Evolutionary conservation across 2,888 invertebrate genomes (phyloP).

Genomic region (Acheta domesticus): DNA sequence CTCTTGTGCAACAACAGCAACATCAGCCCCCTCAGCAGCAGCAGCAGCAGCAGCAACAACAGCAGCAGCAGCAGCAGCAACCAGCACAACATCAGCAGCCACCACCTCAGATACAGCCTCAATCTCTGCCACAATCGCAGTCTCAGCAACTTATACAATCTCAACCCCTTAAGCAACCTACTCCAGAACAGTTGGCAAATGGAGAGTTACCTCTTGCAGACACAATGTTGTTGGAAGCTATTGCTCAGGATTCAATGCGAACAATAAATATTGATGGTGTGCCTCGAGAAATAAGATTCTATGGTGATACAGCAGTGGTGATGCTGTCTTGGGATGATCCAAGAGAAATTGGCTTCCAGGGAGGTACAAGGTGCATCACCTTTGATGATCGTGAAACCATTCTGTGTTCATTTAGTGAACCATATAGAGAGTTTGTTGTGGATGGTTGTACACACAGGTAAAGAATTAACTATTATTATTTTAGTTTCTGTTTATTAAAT

Average conservation of each 20-base stretch:
- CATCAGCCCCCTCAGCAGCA: neutral
- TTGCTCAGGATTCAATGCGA: constrained; percentile 67
- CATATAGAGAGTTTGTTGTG: constrained; percentile 68
- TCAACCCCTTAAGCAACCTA: neutral
- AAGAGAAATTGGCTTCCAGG: constrained; percentile 77
- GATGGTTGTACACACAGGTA: constrained; percentile 64
- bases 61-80: neutral
- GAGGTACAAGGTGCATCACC: constrained; percentile 69
- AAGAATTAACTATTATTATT: constrained; percentile 27
- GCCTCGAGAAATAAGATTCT: constrained; percentile 78
- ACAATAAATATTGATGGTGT: constrained; percentile 78
- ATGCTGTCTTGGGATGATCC: constrained; percentile 85
- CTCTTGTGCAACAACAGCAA: neutral
- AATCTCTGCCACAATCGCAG: neutral
- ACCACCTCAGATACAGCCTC: neutral
- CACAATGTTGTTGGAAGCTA: constrained; percentile 52
- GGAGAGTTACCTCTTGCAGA: constrained; percentile 50
- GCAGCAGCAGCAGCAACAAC: neutral
- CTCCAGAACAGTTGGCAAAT: neutral
- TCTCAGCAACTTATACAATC: constrained; percentile 9
- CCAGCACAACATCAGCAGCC: neutral
- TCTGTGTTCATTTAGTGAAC: constrained; percentile 60
- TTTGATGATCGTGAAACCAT: constrained; percentile 74
- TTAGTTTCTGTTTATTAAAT: no score
- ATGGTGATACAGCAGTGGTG: constrained; percentile 78